Base-by-base conservation (phyloP, 1,140 invertebrate genomes). In the Drosophila sp. region DNA sequence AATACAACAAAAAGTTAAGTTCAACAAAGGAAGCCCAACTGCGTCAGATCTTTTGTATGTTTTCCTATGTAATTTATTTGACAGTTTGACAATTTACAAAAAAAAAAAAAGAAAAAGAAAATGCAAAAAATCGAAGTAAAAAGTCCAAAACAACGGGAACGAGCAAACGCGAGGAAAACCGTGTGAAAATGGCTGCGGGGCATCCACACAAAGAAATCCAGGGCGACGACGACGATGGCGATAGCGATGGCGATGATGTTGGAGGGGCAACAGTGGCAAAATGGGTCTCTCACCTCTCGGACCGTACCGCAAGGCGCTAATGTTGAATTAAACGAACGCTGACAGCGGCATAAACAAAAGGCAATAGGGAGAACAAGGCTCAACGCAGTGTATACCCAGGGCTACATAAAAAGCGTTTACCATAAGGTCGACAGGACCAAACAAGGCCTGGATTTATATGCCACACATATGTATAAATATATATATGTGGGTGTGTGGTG, bases 251-350 rank as follows among this genome's bases (percentile, higher is more conserved):
- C 56, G 63, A 25, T 57, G 63, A 60, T 33, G 66, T 47, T 40
- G 44, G 50, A 54, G 57, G 65, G 57, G 65, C 69, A 64, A 76
- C 76, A 68, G 57, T 79, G 63, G 79, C 72, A 50, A 69, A 66
- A 66, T 54, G 25, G 44, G 62, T n/a, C 61, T 65, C 33, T 40
- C 57, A 40, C 57, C 57, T 60, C 71, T 82, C 66, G 79, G 79
- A 87, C 82, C 61, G 76, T 27, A 27, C 82, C 85, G 82, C 75
- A 76, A 86, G 82, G 82, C 82, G 82, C 83, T 86, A 86, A 86
- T 86, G 83, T 86, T 82, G 83, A 86, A 86, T 86, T 86, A 86
- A 86, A 87, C 82, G 82, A 82, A 74, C 79, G 75, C 83, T 86
- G 82, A 86, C 82, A 87, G 82, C 79, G 72, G 66, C 75, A 87